Evolutionary conservation across 2,797 vertebrate genomes (phyloP), one percentile per base, ranked within the genome.

Genomic region (Tragelaphus oryx): DNA sequence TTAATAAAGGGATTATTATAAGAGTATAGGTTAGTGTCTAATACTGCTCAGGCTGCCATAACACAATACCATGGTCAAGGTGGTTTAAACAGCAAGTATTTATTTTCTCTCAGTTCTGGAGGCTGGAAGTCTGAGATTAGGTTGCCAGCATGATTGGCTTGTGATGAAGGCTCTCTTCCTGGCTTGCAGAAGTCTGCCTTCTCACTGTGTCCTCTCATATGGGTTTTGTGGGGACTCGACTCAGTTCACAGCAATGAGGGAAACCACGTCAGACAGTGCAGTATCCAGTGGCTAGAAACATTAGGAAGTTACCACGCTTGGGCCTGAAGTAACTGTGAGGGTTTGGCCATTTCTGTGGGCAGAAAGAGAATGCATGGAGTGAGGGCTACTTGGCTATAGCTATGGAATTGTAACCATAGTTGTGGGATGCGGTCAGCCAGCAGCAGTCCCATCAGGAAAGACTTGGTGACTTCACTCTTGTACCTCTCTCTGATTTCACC

Each of bases 1-100:
- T 87, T 93, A 83, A 84, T 97, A 74, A 81, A 95, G 44, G 8
- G 20, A 50, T 93, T 87, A 30, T 92, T 93, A 8, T 81, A 76
- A 48, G 18, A 60, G 6, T 37, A 30, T 75, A 44, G 33, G 28
- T 83, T 84, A 80, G 5, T 85, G n/a, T 91, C 41, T 86, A 65
- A 65, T 59, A 41, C 30, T 80, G 6, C 8, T 6, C 13, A 26
- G 55, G 30, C 4, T 68, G 20, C 54, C 11, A 4, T 83, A 76
- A 59, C 33, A 95, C 48, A 84, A 75, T 82, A 22, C 20, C 12
- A 33, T 5, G 46, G 75, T 16, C 30, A 16, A 14, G 76, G 22
- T 37, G 4, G 10, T 7, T 57, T 91, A 89, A 44, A 44, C 20
- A 76, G 46, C 26, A 85, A 22, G 71, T 30, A 30, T 57, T 37